Evolutionary conservation across 2,113 vertebrate genomes (phyloP), one percentile per base, ranked within the genome.

Genomic region (Lota lota): DNA sequence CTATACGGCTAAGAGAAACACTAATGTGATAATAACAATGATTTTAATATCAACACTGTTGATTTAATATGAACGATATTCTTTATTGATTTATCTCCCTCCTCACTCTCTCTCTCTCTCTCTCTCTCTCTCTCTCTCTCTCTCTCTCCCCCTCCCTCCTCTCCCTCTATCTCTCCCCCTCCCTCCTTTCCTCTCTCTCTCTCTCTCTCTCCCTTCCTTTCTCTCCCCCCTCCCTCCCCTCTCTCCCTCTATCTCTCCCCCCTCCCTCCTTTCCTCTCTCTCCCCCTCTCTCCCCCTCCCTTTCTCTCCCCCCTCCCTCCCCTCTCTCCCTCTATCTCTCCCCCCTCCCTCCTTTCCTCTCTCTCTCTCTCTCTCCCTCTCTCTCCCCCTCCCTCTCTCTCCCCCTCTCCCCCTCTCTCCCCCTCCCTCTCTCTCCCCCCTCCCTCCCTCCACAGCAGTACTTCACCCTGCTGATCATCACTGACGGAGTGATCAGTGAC

Each of bases 391-490:
- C 21, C 66, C 61, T 33, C 28, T 54, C 18, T 14, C 20, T 2
- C 4, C 24, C 7, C 28, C 1, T 33, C 28, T 5, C 7, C 28
- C 7, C 28, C 5, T 0, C 24, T 28, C 24, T 5, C 24, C 5
- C 24, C 24, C 24, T 5, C 24, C 5, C 24, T 5, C 24, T 28
- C 16, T 40, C 12, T 61, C 22, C 7, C 18, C 22, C 28, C 28
- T 62, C 22, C 61, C 56, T 66, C 47, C 60, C 64, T 76, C 65
- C 85, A 0, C 92, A 99, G 97, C 96, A 99, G 74, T 99, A 99
- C 89, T 99, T 99, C 91, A 98, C 94, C 70, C 95, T 99, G 74
- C 93, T 99, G 72, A 98, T 99, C 82, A 97, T 99, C 88, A 99
- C 97, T 0, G 97, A 99, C 0, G 97, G 97, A 0, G 97, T 99